Percentiles rank a stretch among this genome's conserved stretches.
phyloP scores from a whole-genome alignment of 2,113 vertebrate genomes.

The Fulica atra region DNA sequence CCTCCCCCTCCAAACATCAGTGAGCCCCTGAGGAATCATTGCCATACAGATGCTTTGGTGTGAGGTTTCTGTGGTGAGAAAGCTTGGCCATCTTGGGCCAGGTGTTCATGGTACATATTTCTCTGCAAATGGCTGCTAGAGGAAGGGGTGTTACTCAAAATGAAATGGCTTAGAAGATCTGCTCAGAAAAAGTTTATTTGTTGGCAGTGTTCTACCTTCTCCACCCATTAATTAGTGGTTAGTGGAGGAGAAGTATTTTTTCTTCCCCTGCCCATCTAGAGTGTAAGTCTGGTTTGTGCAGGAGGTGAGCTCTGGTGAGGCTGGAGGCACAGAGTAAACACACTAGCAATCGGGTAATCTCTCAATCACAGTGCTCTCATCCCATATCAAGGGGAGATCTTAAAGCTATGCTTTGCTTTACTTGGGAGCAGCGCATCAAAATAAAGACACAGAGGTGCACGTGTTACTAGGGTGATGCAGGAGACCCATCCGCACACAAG shows the following conservation, averaged over 20 bases:
- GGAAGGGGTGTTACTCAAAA: not conserved
- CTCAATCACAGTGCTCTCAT: not conserved
- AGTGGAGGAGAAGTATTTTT: not conserved
- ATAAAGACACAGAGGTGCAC: not conserved
- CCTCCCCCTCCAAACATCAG: not conserved
- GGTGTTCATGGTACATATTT: accelerated
- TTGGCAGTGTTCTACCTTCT: not conserved
- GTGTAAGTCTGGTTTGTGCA: not conserved
- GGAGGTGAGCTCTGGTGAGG: not conserved
- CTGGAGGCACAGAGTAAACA: not conserved
- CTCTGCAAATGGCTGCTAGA: not conserved
- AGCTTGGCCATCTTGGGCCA: not conserved
- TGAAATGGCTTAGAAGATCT: not conserved
- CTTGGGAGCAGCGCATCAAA: not conserved
- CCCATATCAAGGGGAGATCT: accelerated
- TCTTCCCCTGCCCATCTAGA: not conserved
- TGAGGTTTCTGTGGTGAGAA: not conserved
- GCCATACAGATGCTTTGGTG: not conserved
- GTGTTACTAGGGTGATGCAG: accelerated
- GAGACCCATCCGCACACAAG: not conserved
- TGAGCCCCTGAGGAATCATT: not conserved
- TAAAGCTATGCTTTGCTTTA: not conserved
- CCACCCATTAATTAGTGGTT: not conserved
- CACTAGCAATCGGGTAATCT: not conserved
- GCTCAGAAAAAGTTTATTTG: not conserved